Base-by-base conservation (phyloP, 2,797 vertebrate species). In the Nannoperca australis region DNA sequence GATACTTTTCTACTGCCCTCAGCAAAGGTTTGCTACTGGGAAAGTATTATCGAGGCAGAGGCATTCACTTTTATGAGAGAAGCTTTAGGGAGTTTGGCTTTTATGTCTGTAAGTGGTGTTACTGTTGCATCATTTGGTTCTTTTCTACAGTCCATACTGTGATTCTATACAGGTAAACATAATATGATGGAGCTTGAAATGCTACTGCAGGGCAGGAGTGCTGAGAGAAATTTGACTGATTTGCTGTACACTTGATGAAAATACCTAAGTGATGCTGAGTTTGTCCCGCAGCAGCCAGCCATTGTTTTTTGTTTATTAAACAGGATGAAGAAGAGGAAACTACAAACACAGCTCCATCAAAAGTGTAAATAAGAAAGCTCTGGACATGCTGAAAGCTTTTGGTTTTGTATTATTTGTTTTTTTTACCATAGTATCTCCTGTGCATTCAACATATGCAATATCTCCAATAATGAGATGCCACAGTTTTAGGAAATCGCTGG, bases 71-170 rank as follows among this genome's bases (percentile, higher is more conserved):
- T 67, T 18, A 40, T 36, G 56, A 49, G 36, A 20, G 15, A 20
- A 45, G 32, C 61, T 59, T 56, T 9, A 18, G 27, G 51, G 38
- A 53, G 30, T 68, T 62, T 30, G 63, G 64, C 24, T 49, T 77
- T 63, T 40, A 50, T 73, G 20, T 9, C 45, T 59, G 4, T 70
- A 45, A 69, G 71, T 36, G 47, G 38, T 64, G 22, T 10, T 20
- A 24, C 40, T 59, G 44, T 51, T 4, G 34, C 20, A 45, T 62
- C 3, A 55, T 66, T 10, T 44, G 12, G 54, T 54, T 67, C 2
- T 60, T 55, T 15, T 38, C 20, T 53, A 4, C 11, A 32, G 27
- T 60, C 18, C 24, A 1, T 8, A 22, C 40, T 64, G 36, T 47
- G 61, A 56, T 18, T 24, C 22, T 70, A 5, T 59, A 24, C 1